Conservation (phyloP, 92 coral and sea anemone genomes). For the Phenganax marumi region DNA sequence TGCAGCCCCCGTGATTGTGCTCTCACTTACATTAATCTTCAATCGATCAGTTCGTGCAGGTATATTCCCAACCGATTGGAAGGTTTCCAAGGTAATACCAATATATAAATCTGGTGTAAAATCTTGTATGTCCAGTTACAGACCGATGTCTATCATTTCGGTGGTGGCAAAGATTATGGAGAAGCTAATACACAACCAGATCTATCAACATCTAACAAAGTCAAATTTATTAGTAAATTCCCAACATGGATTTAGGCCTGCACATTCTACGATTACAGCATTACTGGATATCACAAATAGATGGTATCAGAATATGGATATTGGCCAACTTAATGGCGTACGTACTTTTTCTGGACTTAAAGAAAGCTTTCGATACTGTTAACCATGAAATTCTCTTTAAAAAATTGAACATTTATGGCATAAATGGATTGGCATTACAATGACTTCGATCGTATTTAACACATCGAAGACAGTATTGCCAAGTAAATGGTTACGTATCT, state of each 20-base stretch:
- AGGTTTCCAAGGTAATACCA: background rate
- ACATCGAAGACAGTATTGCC: too few species aligned
- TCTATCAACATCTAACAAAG: background rate
- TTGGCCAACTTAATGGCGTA: too few species aligned
- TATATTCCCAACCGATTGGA: constrained; percentile 26
- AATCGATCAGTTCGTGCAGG: constrained; percentile 3
- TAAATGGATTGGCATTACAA: background rate
- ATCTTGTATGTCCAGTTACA: background rate
- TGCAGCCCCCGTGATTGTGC: background rate
- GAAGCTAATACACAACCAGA: background rate
- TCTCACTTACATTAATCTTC: background rate
- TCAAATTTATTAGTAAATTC: background rate
- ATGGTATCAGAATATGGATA: too few species aligned
- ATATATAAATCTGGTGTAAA: background rate
- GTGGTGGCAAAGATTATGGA: background rate
- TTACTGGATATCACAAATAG: background rate
- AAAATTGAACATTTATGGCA: too few species aligned
- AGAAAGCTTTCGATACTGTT: too few species aligned
- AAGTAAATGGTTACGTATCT: background rate
- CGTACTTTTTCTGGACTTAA: too few species aligned
- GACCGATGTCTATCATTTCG: too few species aligned
- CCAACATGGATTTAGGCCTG: background rate
- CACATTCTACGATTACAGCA: background rate
- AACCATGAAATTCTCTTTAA: too few species aligned
- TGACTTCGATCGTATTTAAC: background rate